Percentiles rank a stretch among this genome's conserved stretches.
Conservation (phyloP, 2,797 vertebrate species). For the Octomys mimax region DNA sequence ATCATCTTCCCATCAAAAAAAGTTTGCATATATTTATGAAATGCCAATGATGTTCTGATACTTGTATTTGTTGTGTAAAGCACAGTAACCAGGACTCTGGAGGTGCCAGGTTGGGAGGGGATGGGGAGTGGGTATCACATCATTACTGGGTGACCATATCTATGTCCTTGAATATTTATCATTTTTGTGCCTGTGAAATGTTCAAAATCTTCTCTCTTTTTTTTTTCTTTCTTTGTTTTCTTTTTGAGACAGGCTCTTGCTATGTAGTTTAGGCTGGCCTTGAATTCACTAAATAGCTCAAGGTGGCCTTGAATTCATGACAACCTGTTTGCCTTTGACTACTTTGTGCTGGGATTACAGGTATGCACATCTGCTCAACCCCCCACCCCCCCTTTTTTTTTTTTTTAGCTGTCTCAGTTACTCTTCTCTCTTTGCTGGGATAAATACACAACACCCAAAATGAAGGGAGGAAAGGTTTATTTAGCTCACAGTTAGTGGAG, state of each 20-base stretch:
- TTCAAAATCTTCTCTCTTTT: not conserved
- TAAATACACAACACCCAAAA: too few relatives aligned
- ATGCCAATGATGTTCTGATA: not conserved
- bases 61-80: not conserved
- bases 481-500: too few relatives aligned
- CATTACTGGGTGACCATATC: not conserved
- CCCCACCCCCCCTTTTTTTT: too few relatives aligned
- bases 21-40: not conserved
- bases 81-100: not conserved
- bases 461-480: too few relatives aligned
- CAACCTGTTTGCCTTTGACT: not conserved
- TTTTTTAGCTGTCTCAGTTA: too few relatives aligned
- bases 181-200: not conserved
- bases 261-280: not conserved
- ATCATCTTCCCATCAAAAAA: constrained; percentile 84
- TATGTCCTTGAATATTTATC: not conserved
- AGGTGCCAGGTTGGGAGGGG: not conserved
- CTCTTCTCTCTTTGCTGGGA: too few relatives aligned
- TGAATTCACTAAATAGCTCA: not conserved
- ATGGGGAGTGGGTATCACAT: not conserved
- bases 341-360: not conserved
- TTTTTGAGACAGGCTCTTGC: not conserved
- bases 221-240: not conserved
- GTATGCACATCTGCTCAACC: not conserved
- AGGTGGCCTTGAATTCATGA: not conserved